phyloP scores from a whole-genome alignment of 2,797 vertebrate genomes.

The Calcarius lapponicus region DNA sequence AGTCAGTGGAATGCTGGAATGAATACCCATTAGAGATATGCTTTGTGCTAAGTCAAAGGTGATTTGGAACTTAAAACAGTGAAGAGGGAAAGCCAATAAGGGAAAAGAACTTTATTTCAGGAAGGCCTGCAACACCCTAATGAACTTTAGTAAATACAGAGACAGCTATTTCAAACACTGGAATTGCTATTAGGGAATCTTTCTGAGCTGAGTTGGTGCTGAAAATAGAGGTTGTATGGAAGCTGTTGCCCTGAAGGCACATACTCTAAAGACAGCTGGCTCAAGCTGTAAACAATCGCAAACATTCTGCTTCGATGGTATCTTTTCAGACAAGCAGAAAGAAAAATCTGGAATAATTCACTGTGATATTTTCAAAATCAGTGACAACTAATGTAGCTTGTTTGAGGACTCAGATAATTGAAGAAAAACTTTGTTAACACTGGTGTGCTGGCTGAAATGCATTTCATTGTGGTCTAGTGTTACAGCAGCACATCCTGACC shows the following conservation, averaged over 20 bases:
- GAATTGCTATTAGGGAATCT: slow-evolving; percentile 69
- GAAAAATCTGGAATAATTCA: slow-evolving; percentile 34
- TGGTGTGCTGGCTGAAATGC: slow-evolving; percentile 14
- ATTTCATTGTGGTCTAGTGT: background rate
- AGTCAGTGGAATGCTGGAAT: background rate
- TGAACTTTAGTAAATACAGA: slow-evolving; percentile 61
- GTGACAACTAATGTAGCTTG: slow-evolving; percentile 17
- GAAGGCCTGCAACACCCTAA: background rate
- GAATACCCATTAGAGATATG: background rate
- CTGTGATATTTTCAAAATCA: slow-evolving; percentile 56
- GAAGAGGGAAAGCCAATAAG: slow-evolving; percentile 34
- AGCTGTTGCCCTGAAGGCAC: slow-evolving; percentile 70
- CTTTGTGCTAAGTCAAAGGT: background rate
- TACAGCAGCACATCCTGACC: background rate
- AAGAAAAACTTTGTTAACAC: slow-evolving; percentile 11
- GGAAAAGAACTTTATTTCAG: slow-evolving; percentile 31
- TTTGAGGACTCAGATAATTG: slow-evolving; percentile 50
- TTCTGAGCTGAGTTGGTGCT: slow-evolving; percentile 67
- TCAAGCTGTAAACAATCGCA: slow-evolving; percentile 65
- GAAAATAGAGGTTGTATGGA: slow-evolving; percentile 69
- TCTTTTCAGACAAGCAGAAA: slow-evolving; percentile 56
- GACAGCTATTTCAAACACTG: slow-evolving; percentile 70
- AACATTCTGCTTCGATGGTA: slow-evolving; percentile 55
- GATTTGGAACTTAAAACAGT: slow-evolving; percentile 30
- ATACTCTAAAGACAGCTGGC: slow-evolving; percentile 63